Conservation (phyloP, 2,797 vertebrate species). For the Acipenser ruthenus region DNA sequence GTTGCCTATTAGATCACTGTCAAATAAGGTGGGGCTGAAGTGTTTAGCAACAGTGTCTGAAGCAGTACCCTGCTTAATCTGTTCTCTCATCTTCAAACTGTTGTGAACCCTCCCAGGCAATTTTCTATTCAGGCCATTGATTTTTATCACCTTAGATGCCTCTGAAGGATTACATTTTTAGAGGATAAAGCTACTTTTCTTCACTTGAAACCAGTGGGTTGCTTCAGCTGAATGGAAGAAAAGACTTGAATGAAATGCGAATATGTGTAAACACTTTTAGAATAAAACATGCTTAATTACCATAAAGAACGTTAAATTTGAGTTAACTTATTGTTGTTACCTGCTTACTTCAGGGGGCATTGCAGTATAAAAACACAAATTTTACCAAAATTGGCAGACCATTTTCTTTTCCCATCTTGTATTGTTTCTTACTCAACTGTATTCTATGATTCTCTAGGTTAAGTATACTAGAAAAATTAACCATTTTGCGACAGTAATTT, state of each 20-base stretch:
- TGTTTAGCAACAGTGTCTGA: slow-evolving; percentile 56
- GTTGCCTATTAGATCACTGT: slow-evolving; percentile 44
- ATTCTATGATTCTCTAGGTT: too few species aligned
- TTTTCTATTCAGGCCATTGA: slow-evolving; percentile 69
- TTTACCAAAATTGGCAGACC: too few species aligned
- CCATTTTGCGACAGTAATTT: too few species aligned
- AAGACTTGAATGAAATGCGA: slow-evolving; percentile 6
- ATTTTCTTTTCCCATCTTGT: too few species aligned
- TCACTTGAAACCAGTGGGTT: slow-evolving; percentile 29
- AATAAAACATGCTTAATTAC: slow-evolving; percentile 12
- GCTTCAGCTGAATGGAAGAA: slow-evolving; percentile 27
- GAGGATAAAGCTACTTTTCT: slow-evolving; percentile 50
- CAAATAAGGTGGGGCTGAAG: slow-evolving; percentile 43
- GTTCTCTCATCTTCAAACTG: slow-evolving; percentile 65
- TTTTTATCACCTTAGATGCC: slow-evolving; percentile 65
- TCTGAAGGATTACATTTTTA: slow-evolving; percentile 56
- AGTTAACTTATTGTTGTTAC: too few species aligned
- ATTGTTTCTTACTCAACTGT: too few species aligned
- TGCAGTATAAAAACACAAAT: too few species aligned
- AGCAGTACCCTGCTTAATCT: slow-evolving; percentile 63
- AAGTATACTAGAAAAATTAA: too few species aligned
- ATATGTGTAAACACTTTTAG: slow-evolving; percentile 8
- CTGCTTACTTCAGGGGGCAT: too few species aligned
- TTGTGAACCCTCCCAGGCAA: slow-evolving; percentile 67
- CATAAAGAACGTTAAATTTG: too few species aligned